Conservation (phyloP, 2,113 vertebrate species). For the Gymnarchus niloticus region DNA sequence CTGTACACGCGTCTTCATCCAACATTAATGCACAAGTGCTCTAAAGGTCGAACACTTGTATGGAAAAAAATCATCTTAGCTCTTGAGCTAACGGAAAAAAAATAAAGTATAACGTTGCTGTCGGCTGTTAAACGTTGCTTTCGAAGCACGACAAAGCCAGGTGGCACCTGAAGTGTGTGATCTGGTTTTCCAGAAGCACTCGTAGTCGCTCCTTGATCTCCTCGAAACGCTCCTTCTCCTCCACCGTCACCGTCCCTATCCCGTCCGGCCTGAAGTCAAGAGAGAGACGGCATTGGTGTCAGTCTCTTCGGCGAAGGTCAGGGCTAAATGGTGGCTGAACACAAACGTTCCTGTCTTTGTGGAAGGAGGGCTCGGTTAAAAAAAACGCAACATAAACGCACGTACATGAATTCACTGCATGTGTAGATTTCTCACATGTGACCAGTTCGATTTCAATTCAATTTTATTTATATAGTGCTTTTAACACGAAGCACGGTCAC, state of each 20-base stretch:
- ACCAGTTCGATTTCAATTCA: too few species aligned
- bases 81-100: background rate
- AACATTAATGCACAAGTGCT: background rate
- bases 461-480: too few species aligned
- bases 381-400: too few species aligned
- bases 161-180: conserved; percentile 92
- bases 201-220: conserved; percentile 95
- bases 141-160: background rate
- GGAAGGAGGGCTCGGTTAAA: too few species aligned
- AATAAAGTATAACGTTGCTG: background rate
- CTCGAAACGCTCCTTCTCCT: conserved; percentile 93
- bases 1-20: background rate
- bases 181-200: conserved; percentile 94
- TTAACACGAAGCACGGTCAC: too few species aligned
- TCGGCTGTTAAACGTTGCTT: background rate
- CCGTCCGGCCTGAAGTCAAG: conserved; percentile 83
- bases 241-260: conserved; percentile 91
- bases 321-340: too few species aligned
- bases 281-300: too few species aligned
- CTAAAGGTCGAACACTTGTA: background rate
- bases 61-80: background rate
- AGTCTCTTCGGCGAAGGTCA: too few species aligned
- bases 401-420: too few species aligned
- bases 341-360: too few species aligned
- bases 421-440: too few species aligned